These are phyloP conservation scores for Aphaenogaster floridana DNA, from an alignment of 1,140 invertebrate genomes.

Conservation along the genomic window DNA sequence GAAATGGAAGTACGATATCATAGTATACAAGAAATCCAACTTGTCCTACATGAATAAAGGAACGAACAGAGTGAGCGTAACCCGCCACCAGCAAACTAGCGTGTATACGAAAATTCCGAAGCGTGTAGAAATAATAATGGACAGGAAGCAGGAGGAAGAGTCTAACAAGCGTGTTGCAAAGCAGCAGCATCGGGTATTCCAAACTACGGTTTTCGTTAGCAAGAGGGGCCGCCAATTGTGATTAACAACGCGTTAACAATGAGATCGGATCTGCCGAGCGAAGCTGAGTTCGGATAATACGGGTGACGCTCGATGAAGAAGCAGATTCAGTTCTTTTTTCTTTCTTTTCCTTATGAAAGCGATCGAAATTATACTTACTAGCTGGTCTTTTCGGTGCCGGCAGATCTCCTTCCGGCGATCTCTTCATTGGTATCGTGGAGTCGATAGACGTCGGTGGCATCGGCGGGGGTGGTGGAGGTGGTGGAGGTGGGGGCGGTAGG, in stretches of 20 bases:
- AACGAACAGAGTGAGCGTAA: neutral
- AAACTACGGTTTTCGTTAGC: conserved; percentile 28
- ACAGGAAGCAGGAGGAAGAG: neutral
- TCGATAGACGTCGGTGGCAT: conserved; percentile 82
- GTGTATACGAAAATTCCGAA: neutral
- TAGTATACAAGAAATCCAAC: conserved; percentile 13
- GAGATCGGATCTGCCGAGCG: conserved; percentile 34
- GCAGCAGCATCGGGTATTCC: conserved; percentile 12
- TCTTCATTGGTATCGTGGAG: conserved; percentile 82
- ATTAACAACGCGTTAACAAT: conserved; percentile 21
- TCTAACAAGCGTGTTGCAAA: conserved; percentile 40
- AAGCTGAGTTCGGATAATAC: conserved; percentile 37
- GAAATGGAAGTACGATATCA: neutral
- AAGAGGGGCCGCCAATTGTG: neutral
- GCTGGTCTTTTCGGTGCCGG: conserved; percentile 90
- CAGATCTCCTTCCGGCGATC: conserved; percentile 85
- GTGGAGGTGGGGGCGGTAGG: conserved; percentile 79
- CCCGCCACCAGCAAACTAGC: conserved; percentile 14
- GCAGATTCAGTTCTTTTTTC: conserved; percentile 65
- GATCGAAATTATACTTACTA: conserved; percentile 88
- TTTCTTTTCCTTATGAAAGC: conserved; percentile 21
- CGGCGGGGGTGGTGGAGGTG: conserved; percentile 81
- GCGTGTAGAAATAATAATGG: conserved; percentile 21
- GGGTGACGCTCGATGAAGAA: conserved; percentile 78
- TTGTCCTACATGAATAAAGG: neutral